Evolutionary conservation across 2,888 invertebrate species (phyloP).

Genomic region (Mythimna pallens): DNA sequence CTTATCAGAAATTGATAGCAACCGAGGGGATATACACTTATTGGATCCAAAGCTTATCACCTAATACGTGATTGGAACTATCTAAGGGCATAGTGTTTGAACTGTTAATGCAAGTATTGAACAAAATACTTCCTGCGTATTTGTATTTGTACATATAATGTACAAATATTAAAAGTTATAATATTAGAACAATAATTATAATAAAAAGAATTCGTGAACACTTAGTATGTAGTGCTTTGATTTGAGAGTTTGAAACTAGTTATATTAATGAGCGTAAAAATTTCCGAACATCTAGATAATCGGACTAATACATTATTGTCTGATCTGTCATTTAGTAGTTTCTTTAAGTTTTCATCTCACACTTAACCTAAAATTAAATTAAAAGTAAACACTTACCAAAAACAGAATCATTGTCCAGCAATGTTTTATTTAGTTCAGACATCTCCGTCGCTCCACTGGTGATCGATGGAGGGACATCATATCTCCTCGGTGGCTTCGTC

Average conservation of each 20-base stretch:
- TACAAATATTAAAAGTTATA: background rate
- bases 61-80: conserved; percentile 9
- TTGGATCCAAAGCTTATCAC: conserved; percentile 26
- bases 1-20: conserved; percentile 24
- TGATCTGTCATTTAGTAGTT: background rate
- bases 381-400: conserved; percentile 91
- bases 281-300: too few species aligned
- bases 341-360: too few species aligned
- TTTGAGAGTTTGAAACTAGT: background rate
- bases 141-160: too few species aligned
- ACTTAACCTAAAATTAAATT: background rate
- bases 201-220: background rate
- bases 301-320: background rate
- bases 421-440: conserved; percentile 95
- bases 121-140: background rate
- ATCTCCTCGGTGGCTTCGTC: conserved; percentile 95
- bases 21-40: conserved; percentile 10
- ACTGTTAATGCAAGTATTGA: background rate
- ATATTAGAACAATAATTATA: background rate
- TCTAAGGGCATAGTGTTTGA: conserved; percentile 5
- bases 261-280: background rate
- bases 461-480: conserved; percentile 93
- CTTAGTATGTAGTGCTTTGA: background rate
- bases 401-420: conserved; percentile 95
- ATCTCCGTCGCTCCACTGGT: conserved; percentile 95